Conservation (phyloP, 2,888 invertebrate genomes). For the Sipha maydis region DNA sequence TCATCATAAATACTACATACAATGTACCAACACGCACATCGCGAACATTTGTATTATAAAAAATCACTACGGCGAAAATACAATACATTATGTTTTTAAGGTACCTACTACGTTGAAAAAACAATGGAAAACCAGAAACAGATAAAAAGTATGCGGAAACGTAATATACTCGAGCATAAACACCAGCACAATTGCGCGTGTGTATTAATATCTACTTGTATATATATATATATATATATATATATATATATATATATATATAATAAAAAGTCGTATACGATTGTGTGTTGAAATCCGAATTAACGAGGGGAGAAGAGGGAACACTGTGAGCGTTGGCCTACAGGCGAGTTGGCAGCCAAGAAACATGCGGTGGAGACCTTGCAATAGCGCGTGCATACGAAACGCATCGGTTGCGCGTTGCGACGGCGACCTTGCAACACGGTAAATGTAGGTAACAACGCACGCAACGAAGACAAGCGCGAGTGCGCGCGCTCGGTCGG, state of each 20-base stretch:
- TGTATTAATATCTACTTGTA: neutral
- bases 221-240: neutral
- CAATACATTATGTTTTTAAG: neutral
- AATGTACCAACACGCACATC: neutral
- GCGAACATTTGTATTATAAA: neutral
- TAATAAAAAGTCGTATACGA: neutral
- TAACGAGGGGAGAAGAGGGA: neutral
- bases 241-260: neutral
- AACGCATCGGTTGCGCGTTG: conserved; percentile 35
- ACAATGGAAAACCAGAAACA: neutral
- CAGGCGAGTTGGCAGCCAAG: conserved; percentile 6
- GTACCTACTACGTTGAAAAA: neutral
- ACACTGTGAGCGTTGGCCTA: neutral
- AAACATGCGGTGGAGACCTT: conserved; percentile 28
- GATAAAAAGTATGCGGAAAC: neutral
- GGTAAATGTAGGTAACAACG: conserved; percentile 25
- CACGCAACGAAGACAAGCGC: neutral
- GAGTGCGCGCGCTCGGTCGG: neutral
- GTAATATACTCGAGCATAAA: neutral
- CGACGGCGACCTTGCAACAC: conserved; percentile 35
- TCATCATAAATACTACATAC: too few species aligned
- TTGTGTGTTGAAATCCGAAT: neutral
- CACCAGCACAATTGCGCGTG: neutral
- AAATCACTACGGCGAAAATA: neutral
- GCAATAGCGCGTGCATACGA: conserved; percentile 31